phyloP scores from a whole-genome alignment of 1,140 invertebrate genomes.

The Campoletis sonorensis region DNA sequence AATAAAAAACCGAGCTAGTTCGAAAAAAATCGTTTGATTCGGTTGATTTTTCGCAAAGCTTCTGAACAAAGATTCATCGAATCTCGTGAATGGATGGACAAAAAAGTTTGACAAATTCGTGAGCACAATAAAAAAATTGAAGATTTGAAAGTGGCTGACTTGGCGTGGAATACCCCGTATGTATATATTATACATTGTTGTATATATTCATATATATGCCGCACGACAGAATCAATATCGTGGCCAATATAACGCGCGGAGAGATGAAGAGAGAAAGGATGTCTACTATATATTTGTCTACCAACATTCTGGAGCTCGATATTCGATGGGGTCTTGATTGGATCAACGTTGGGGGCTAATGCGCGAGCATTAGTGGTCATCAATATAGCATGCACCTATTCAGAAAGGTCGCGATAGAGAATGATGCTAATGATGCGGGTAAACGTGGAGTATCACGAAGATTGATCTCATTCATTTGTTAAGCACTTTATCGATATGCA shows the following conservation, averaged over 20 bases:
- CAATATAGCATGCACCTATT: constrained; percentile 6
- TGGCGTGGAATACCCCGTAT: too few relatives aligned
- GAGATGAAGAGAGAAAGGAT: neutral
- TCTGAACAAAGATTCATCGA: too few relatives aligned
- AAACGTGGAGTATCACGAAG: constrained; percentile 6
- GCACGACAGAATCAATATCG: neutral
- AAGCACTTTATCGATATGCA: neutral
- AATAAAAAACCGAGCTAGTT: too few relatives aligned
- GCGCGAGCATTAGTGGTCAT: constrained; percentile 10
- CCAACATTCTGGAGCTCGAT: neutral
- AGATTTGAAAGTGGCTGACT: too few relatives aligned
- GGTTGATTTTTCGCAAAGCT: too few relatives aligned
- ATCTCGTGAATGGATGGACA: too few relatives aligned
- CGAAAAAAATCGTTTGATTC: too few relatives aligned
- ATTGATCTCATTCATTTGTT: constrained; percentile 12
- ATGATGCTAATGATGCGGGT: constrained; percentile 7
- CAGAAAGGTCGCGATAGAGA: neutral
- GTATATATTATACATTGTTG: too few relatives aligned
- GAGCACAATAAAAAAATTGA: too few relatives aligned
- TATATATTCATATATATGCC: too few relatives aligned
- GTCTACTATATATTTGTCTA: neutral
- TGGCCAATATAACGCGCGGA: neutral
- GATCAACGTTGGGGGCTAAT: neutral
- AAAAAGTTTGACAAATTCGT: too few relatives aligned
- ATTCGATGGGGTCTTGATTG: constrained; percentile 7